Evolutionary conservation across 1,140 invertebrate species (phyloP).

Genomic region (Epicauta chinensis): DNA sequence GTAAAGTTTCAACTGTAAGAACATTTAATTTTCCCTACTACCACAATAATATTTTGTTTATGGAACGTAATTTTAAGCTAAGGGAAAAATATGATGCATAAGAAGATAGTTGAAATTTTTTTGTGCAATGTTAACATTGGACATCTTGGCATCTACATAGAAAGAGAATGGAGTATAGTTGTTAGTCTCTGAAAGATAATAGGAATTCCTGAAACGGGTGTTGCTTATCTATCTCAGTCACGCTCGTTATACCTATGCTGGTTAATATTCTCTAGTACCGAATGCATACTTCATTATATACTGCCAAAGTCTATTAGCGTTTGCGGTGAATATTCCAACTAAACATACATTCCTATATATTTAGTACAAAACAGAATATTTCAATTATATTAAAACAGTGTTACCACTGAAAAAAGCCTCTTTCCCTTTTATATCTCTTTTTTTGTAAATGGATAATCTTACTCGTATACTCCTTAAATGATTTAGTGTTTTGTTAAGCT

Average conservation of each 20-base stretch:
- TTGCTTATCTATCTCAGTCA: conserved; percentile 16
- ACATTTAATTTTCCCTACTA: no score
- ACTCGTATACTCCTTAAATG: no score
- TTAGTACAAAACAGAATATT: conserved; percentile 4
- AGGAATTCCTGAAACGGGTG: conserved; percentile 16
- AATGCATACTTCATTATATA: conserved; percentile 17
- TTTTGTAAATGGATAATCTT: no score
- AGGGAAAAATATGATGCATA: no score
- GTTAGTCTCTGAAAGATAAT: conserved; percentile 12
- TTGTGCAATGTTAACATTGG: conserved; percentile 13
- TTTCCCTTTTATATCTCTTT: no score
- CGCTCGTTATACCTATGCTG: conserved; percentile 15
- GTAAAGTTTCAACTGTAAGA: no score
- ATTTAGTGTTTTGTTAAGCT: no score
- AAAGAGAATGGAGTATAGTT: conserved; percentile 10
- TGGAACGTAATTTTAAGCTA: no score
- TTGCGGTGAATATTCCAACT: conserved; percentile 1
- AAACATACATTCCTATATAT: conserved; percentile 15
- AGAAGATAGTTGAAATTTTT: conserved; percentile 12
- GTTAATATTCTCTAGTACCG: conserved; percentile 13
- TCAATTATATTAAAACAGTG: conserved; percentile 1
- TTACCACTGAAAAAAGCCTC: no score
- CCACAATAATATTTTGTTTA: no score
- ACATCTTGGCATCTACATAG: conserved; percentile 8
- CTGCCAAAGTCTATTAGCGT: conserved; percentile 16